Conservation (phyloP, 2,888 invertebrate species). For the Mechanitis mazaeus region DNA sequence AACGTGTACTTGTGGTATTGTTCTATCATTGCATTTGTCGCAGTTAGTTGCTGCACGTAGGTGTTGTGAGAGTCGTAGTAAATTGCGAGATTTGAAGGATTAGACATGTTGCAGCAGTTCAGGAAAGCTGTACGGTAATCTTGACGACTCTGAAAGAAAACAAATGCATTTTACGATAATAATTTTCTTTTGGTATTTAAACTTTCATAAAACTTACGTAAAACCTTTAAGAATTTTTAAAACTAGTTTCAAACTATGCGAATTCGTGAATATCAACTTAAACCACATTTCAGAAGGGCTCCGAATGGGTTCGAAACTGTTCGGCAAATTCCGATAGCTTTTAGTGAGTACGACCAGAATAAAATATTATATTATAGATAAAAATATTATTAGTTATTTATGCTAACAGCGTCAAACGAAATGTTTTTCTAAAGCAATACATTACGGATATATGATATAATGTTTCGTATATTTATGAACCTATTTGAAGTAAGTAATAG, state of each 20-base stretch:
- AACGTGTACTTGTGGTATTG: constrained; percentile 90
- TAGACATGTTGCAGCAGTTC: constrained; percentile 84
- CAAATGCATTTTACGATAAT: neutral
- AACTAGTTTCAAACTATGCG: too few species aligned
- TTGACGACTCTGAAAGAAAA: constrained; percentile 83
- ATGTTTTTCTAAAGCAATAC: neutral
- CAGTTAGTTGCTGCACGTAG: constrained; percentile 93
- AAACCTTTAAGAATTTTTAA: too few species aligned
- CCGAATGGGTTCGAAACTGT: too few species aligned
- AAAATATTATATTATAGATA: too few species aligned
- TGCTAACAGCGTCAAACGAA: neutral
- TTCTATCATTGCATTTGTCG: constrained; percentile 95
- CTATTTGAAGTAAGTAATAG: constrained; percentile 14
- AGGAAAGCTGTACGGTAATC: constrained; percentile 92
- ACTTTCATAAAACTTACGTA: too few species aligned
- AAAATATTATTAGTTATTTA: neutral
- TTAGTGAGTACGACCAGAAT: too few species aligned
- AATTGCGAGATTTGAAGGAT: constrained; percentile 81
- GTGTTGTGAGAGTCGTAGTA: constrained; percentile 96
- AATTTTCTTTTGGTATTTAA: too few species aligned
- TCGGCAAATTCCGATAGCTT: too few species aligned
- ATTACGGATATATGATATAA: neutral
- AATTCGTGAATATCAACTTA: too few species aligned
- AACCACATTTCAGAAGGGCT: too few species aligned
- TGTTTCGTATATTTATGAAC: constrained; percentile 10